These are phyloP conservation scores for Gonatopus flavifemur DNA, from an alignment of 1,140 invertebrate genomes.

Conservation along the genomic window DNA sequence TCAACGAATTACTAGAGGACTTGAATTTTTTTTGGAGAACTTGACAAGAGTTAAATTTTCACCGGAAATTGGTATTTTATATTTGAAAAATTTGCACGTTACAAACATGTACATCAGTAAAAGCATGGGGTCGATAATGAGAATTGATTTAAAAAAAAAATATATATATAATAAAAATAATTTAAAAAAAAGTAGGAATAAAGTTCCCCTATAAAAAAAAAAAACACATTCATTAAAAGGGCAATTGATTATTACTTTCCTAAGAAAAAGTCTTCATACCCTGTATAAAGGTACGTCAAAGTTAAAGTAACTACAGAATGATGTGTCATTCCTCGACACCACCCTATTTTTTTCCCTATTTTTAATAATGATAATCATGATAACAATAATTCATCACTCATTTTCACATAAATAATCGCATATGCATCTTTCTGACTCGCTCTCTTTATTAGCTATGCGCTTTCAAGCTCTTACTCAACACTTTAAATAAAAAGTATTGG, in stretches of 20 bases:
- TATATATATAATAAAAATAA: not conserved
- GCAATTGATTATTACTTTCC: constrained; percentile 5
- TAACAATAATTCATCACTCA: constrained; percentile 20
- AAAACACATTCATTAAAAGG: no score
- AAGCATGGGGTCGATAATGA: no score
- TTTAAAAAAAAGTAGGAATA: constrained; percentile 12
- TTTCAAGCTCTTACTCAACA: constrained; percentile 34
- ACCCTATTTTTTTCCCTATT: constrained; percentile 29
- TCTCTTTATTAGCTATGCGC: constrained; percentile 17
- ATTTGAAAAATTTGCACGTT: no score
- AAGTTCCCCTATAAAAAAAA: constrained; percentile 11
- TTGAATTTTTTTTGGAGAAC: no score
- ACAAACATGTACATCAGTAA: no score
- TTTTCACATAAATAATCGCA: constrained; percentile 14
- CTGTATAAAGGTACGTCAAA: constrained; percentile 25
- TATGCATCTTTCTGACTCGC: not conserved
- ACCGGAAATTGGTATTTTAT: no score
- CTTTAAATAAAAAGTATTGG: constrained; percentile 48
- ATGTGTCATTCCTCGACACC: constrained; percentile 33
- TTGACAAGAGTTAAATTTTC: no score
- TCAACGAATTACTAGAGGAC: no score
- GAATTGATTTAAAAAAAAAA: constrained; percentile 12
- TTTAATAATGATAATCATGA: constrained; percentile 12
- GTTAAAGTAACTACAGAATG: constrained; percentile 33
- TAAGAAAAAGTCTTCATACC: constrained; percentile 20